Base-by-base conservation (phyloP, 1,140 invertebrate genomes). In the Heliconius eleuchia region DNA sequence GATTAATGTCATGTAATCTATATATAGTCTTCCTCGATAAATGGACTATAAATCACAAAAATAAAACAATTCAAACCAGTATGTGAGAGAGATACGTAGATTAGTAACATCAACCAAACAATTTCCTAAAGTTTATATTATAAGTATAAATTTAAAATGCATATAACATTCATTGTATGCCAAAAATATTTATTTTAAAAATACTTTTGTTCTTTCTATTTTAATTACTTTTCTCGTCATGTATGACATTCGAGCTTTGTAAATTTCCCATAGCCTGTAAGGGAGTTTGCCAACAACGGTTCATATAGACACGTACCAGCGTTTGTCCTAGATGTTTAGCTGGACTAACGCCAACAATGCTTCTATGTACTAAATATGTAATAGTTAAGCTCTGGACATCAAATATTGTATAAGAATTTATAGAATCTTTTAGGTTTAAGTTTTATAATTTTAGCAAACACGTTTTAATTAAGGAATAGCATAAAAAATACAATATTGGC, bases 201-300 rank as follows among this genome's bases (percentile, higher is more conserved):
- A 60, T 60, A 23, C 9, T 60, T 60, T 19, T 11, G 7, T 60
- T 66, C 27, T 66, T 66, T 66, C n/a, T 30, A 66, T 66, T 66
- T 27, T 37, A 73, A 42, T 30, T 73, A 23, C 19, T 23, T 50
- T 73, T 73, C n/a, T 16, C 11, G 13, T 19, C 18, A 52, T 52
- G 27, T 30, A 57, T 75, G 52, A 75, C 52, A 75, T 55, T 55
- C n/a, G 77, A 73, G 71, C 11, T 30, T 66, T 73, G 55, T 74
- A 73, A 84, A 89, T 91, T 88, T 89, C 86, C 85, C 82, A 88
- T 87, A 88, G 84, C 85, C 85, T 88, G 88, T 92, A 89, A 90
- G 86, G 86, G 89, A 80, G 84, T 86, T 88, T 92, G 92, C 91
- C 91, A 92, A 90, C 88, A 90, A 91, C 89, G 89, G 90, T 92